These are phyloP conservation scores for Urosaurus nigricauda DNA, from an alignment of 2,797 vertebrate genomes.

Conservation along the genomic window DNA sequence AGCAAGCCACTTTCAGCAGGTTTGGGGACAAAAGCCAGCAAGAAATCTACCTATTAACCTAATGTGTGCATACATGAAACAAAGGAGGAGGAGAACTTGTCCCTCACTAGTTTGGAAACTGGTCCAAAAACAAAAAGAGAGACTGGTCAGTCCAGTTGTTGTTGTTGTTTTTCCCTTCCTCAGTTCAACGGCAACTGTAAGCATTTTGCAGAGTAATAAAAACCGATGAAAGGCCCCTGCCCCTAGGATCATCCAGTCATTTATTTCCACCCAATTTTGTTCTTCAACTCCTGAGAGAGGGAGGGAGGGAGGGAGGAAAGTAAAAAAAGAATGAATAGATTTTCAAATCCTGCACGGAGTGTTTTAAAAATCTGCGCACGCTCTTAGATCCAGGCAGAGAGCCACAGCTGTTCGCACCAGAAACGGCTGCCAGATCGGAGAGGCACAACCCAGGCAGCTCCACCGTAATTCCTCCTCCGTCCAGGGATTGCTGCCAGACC, in stretches of 20 bases:
- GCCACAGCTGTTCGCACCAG: neutral
- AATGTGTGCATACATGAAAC: neutral
- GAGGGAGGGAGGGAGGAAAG: accelerated
- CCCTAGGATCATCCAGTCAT: neutral
- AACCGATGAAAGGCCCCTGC: neutral
- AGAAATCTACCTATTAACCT: neutral
- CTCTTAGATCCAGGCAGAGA: neutral
- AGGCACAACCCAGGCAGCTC: neutral
- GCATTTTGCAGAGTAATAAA: neutral
- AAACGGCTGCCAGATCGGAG: neutral
- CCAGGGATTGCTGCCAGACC: neutral
- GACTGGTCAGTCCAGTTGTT: neutral
- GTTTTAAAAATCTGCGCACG: neutral
- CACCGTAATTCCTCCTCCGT: too few species aligned
- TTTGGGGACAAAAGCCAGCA: neutral
- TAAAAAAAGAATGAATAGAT: neutral
- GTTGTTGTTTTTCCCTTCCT: neutral
- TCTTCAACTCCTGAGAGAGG: neutral
- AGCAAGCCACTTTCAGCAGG: too few species aligned
- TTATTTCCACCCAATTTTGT: neutral
- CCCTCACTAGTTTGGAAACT: neutral
- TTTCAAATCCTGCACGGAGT: neutral
- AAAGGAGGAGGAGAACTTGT: neutral
- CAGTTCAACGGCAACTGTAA: neutral
- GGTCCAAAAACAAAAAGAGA: neutral